Percentiles rank a stretch among this genome's conserved stretches.
phyloP scores from a whole-genome alignment of 2,888 invertebrate genomes.

The Caenorhabditis sp. region DNA sequence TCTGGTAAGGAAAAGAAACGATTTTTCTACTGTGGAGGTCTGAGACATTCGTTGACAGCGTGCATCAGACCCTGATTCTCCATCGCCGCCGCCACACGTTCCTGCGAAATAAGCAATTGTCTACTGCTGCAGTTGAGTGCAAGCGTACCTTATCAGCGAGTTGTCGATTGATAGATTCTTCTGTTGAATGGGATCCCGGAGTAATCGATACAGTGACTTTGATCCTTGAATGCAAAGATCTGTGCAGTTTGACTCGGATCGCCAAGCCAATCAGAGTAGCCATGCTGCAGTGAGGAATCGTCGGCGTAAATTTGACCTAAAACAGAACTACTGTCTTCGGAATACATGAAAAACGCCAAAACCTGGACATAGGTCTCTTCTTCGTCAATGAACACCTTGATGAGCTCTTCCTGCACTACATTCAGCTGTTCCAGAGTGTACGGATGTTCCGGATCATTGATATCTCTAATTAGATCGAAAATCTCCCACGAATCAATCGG shows the following conservation, averaged over 20 bases:
- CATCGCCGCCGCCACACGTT: conserved; percentile 95
- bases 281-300: conserved; percentile 99
- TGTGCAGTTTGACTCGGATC: conserved; percentile 90
- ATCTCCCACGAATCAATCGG: conserved; percentile 77
- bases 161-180: conserved; percentile 94
- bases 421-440: conserved; percentile 93
- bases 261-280: conserved; percentile 94
- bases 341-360: background rate
- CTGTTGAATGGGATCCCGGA: conserved; percentile 93
- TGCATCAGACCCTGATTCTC: conserved; percentile 92
- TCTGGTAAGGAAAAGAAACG: too few species aligned
- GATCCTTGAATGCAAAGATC: conserved; percentile 85
- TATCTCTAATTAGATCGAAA: conserved; percentile 90
- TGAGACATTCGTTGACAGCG: conserved; percentile 94
- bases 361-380: conserved; percentile 73
- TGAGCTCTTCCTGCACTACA: conserved; percentile 87
- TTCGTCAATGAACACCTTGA: conserved; percentile 66
- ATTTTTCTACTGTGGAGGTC: too few species aligned
- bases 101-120: too few species aligned
- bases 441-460: conserved; percentile 98
- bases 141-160: conserved; percentile 86
- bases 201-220: conserved; percentile 81
- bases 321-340: too few species aligned
- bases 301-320: conserved; percentile 87
- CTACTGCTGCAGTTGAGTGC: too few species aligned